These are phyloP conservation scores for Rhizoglyphus robini DNA, from an alignment of 1,140 invertebrate genomes.

Conservation along the genomic window DNA sequence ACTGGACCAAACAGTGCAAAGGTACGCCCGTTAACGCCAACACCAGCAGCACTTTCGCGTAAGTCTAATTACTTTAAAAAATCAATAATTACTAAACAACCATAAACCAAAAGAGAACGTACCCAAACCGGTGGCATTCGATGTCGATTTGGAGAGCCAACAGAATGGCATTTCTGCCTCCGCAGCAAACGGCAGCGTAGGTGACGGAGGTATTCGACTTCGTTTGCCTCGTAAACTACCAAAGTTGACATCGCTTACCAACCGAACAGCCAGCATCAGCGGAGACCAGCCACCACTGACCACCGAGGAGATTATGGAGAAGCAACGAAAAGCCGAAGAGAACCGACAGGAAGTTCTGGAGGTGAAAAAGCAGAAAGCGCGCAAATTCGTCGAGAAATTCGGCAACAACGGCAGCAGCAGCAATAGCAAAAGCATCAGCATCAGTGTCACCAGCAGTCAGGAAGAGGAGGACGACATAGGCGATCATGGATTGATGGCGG, in stretches of 20 bases:
- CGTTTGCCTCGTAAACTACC: not conserved
- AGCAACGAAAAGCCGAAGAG: slow-evolving; percentile 7
- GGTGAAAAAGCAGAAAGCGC: slow-evolving; percentile 5
- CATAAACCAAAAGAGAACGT: not conserved
- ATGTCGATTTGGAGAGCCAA: not conserved
- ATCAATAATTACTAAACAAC: slow-evolving; percentile 4
- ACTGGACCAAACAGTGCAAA: slow-evolving; percentile 4
- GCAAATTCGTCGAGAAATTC: slow-evolving; percentile 13
- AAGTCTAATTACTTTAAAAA: not conserved
- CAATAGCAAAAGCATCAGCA: slow-evolving; percentile 4
- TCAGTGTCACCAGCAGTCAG: not conserved
- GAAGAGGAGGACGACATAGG: not conserved
- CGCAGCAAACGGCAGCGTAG: not conserved
- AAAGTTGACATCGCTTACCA: not conserved
- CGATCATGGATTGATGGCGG: no score
- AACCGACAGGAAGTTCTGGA: slow-evolving; percentile 6
- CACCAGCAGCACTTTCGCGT: not conserved
- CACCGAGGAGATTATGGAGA: slow-evolving; percentile 1
- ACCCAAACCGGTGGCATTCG: slow-evolving; percentile 8
- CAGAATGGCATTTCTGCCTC: not conserved
- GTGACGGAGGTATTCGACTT: not conserved
- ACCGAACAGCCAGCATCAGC: not conserved
- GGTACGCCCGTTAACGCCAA: slow-evolving; percentile 9
- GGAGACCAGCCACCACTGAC: not conserved
- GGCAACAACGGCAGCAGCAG: not conserved